These are phyloP conservation scores for Pangasius djambal DNA, from an alignment of 2,797 vertebrate genomes.

Conservation along the genomic window DNA sequence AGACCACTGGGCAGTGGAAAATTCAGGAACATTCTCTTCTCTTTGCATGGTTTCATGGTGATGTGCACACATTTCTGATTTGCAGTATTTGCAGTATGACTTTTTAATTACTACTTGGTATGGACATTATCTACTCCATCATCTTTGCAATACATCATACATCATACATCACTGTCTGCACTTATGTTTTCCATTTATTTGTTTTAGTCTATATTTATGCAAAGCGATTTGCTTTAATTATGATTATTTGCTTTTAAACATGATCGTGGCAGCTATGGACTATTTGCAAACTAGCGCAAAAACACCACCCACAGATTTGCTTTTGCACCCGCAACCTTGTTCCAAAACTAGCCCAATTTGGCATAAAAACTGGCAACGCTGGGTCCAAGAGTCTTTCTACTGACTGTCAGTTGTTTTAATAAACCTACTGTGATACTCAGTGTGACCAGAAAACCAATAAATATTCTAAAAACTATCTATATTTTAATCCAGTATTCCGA, in stretches of 20 bases:
- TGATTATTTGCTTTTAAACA: not conserved
- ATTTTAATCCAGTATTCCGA: conserved; percentile 22
- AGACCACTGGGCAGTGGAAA: not conserved
- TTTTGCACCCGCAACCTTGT: not conserved
- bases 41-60: not conserved
- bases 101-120: not conserved
- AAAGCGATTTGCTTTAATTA: not conserved
- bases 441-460: not conserved
- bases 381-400: not conserved
- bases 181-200: not conserved
- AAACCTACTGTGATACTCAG: not conserved
- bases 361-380: not conserved
- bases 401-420: not conserved
- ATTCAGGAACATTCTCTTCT: not conserved
- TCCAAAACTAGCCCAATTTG: not conserved
- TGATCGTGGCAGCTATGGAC: not conserved
- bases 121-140: not conserved
- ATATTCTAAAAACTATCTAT: not conserved
- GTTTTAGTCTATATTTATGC: not conserved
- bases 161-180: not conserved
- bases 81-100: not conserved
- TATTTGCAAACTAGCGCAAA: not conserved
- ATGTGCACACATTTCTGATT: not conserved
- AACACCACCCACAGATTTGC: not conserved
- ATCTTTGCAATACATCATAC: not conserved